These are phyloP conservation scores for Lophotis ruficrista DNA, from an alignment of 2,113 vertebrate genomes.

Conservation along the genomic window DNA sequence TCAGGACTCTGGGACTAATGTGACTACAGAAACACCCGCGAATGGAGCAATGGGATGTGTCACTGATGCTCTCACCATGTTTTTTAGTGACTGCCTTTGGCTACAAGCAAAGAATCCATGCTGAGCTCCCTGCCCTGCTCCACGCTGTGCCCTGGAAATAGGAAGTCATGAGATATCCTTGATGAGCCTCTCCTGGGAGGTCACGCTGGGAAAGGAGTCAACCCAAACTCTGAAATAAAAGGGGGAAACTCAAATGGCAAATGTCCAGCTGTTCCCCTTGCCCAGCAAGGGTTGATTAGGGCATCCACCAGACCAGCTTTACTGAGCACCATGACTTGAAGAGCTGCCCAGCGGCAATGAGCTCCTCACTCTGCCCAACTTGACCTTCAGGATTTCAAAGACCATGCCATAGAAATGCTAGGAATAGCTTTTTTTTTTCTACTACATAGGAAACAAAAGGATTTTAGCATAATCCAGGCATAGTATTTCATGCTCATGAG, in stretches of 20 bases:
- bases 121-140: neutral
- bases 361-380: neutral
- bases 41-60: rapidly evolving
- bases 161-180: neutral
- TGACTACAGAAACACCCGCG: neutral
- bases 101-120: neutral
- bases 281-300: neutral
- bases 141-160: neutral
- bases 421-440: neutral
- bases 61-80: rapidly evolving
- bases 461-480: neutral
- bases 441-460: neutral
- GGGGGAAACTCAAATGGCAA: neutral
- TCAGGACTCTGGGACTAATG: rapidly evolving
- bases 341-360: neutral
- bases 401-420: neutral
- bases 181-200: neutral
- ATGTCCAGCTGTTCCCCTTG: neutral
- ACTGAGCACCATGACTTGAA: neutral
- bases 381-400: neutral
- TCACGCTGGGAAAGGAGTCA: neutral
- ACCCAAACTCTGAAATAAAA: rapidly evolving
- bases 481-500: neutral
- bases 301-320: neutral
- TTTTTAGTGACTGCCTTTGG: neutral